phyloP scores from a whole-genome alignment of 2,797 vertebrate genomes.

The Cossypha polioptera region DNA sequence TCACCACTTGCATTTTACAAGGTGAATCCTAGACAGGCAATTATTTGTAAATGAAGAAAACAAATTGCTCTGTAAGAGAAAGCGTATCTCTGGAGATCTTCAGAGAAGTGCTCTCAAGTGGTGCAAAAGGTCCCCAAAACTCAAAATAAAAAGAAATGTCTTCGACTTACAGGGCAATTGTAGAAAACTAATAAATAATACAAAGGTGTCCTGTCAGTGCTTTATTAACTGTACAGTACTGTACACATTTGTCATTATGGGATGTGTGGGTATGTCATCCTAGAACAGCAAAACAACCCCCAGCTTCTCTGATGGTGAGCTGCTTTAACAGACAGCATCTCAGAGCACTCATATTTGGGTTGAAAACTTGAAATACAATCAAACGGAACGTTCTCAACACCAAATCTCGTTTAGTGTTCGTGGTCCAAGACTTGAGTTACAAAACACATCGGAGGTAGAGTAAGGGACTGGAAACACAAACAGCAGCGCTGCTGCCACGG shows the following conservation, averaged over 20 bases:
- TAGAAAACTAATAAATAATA: neutral
- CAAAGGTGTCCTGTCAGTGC: neutral
- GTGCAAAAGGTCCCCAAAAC: neutral
- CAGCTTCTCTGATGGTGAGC: neutral
- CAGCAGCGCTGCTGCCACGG: rapidly evolving
- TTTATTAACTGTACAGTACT: neutral
- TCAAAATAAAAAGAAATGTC: neutral
- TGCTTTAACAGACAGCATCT: neutral
- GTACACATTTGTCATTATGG: neutral
- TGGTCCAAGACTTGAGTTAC: neutral
- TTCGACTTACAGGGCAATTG: neutral
- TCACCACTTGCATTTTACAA: neutral
- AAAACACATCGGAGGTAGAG: neutral
- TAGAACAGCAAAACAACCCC: neutral
- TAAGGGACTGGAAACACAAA: neutral
- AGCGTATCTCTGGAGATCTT: neutral
- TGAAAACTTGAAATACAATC: neutral
- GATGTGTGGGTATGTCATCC: neutral
- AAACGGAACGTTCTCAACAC: neutral
- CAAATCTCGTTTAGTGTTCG: neutral
- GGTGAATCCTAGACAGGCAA: neutral
- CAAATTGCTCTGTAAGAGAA: neutral
- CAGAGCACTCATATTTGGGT: neutral
- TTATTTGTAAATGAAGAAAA: neutral
- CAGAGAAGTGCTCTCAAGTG: neutral